Percentiles rank a stretch among this genome's conserved stretches.
Evolutionary conservation across 2,113 vertebrate genomes (phyloP).

Genomic region (Lycocorax pyrrhopterus): DNA sequence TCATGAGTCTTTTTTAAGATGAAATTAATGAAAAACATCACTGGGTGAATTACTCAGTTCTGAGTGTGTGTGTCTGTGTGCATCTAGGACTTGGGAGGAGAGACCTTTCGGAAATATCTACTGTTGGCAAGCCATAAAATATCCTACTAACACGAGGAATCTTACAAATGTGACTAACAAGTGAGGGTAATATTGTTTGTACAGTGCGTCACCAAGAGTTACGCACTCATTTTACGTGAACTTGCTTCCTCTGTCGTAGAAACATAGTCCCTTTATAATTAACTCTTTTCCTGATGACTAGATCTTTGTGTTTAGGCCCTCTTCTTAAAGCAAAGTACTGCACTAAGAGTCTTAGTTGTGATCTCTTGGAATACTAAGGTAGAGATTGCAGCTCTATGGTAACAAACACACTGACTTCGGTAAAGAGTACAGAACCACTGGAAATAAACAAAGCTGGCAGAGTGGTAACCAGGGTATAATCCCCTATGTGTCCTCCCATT

Average conservation of each 20-base stretch:
- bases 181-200: neutral
- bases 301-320: neutral
- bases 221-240: neutral
- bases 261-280: neutral
- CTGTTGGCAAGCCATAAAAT: neutral
- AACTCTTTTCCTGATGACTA: neutral
- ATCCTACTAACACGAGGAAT: neutral
- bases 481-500: neutral
- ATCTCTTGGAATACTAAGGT: neutral
- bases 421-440: neutral
- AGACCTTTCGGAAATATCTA: constrained; percentile 31
- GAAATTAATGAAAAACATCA: constrained; percentile 40
- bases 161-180: constrained; percentile 42
- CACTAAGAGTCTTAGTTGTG: neutral
- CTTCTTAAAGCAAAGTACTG: neutral
- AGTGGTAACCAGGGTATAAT: neutral
- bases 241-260: neutral
- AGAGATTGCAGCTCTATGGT: neutral
- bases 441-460: neutral
- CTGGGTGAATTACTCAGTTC: constrained; percentile 31
- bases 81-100: neutral
- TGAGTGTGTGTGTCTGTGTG: neutral
- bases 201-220: neutral
- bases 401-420: neutral
- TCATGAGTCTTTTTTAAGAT: constrained; percentile 14